phyloP scores from a whole-genome alignment of 2,113 vertebrate species.

The Antechinus flavipes region DNA sequence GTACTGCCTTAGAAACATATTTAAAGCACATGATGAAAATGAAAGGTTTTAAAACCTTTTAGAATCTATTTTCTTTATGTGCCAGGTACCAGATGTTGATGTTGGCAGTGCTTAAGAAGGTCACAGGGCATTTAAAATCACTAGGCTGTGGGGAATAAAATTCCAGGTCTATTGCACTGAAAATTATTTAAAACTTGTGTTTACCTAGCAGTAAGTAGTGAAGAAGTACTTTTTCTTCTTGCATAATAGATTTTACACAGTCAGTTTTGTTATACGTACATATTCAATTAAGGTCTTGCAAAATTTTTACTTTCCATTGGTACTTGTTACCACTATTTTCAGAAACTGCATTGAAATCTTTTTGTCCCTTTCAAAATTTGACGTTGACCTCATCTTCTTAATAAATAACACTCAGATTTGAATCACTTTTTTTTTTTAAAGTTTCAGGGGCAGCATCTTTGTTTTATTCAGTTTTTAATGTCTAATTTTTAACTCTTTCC shows the following conservation, averaged over 20 bases:
- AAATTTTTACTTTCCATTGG: conserved; percentile 28
- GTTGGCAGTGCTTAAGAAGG: conserved; percentile 78
- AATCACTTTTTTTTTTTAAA: conserved; percentile 20
- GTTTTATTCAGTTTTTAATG: neutral
- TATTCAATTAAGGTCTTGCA: conserved; percentile 66
- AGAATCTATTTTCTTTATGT: conserved; percentile 76
- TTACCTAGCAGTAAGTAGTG: conserved; percentile 67
- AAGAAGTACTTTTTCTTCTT: conserved; percentile 66
- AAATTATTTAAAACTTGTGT: conserved; percentile 73
- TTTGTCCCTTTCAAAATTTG: conserved; percentile 54
- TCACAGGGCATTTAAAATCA: conserved; percentile 77
- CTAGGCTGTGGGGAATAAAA: conserved; percentile 70
- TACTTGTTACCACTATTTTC: conserved; percentile 41
- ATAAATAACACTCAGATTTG: neutral
- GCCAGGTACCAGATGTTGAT: conserved; percentile 83
- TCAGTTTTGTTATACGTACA: conserved; percentile 43
- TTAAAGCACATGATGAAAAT: conserved; percentile 77
- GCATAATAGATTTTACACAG: conserved; percentile 40
- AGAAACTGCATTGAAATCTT: conserved; percentile 28
- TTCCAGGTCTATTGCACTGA: conserved; percentile 70
- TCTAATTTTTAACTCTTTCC: neutral
- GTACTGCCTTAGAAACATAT: conserved; percentile 53
- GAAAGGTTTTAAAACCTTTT: conserved; percentile 70
- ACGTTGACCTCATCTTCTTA: conserved; percentile 42
- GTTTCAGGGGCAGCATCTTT: neutral